phyloP scores from a whole-genome alignment of 2,113 vertebrate genomes.

The Poeciliopsis turrubarensis region DNA sequence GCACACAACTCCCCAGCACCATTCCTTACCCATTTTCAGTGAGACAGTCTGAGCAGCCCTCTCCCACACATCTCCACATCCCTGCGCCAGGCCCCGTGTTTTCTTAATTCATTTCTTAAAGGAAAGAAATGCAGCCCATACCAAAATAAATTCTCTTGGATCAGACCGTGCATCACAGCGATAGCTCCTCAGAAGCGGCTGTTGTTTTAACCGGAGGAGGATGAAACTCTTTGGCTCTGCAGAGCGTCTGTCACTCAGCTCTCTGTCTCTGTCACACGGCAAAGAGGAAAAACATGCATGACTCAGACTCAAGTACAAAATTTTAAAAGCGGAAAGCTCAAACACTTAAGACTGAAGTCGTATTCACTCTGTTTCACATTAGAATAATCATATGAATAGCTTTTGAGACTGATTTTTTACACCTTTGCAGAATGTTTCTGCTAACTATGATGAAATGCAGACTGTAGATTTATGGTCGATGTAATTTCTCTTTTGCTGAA shows the following conservation, averaged over 20 bases:
- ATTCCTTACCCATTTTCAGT: slow-evolving; percentile 80
- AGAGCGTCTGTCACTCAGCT: slow-evolving; percentile 72
- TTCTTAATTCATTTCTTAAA: slow-evolving; percentile 83
- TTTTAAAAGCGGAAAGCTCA: slow-evolving; percentile 52
- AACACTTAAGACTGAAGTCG: slow-evolving; percentile 31
- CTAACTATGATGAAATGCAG: neutral
- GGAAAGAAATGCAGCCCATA: slow-evolving; percentile 73
- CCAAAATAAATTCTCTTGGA: slow-evolving; percentile 80
- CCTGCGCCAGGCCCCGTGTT: slow-evolving; percentile 74
- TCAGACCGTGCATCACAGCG: slow-evolving; percentile 69
- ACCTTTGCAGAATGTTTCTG: neutral
- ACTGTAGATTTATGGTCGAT: neutral
- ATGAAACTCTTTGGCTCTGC: slow-evolving; percentile 75
- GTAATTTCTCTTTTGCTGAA: neutral
- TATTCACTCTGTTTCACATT: slow-evolving; percentile 37
- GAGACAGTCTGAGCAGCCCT: slow-evolving; percentile 80
- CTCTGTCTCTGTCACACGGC: slow-evolving; percentile 67
- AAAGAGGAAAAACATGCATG: slow-evolving; percentile 37
- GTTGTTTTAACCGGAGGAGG: slow-evolving; percentile 77
- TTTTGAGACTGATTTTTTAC: neutral
- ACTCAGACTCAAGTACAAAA: slow-evolving; percentile 59
- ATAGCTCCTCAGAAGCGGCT: slow-evolving; percentile 70
- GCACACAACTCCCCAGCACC: slow-evolving; percentile 72
- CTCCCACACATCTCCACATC: slow-evolving; percentile 89
- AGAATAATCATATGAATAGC: slow-evolving; percentile 13